Conservation (phyloP, 2,888 invertebrate genomes). For the Napeogenes inachia region DNA sequence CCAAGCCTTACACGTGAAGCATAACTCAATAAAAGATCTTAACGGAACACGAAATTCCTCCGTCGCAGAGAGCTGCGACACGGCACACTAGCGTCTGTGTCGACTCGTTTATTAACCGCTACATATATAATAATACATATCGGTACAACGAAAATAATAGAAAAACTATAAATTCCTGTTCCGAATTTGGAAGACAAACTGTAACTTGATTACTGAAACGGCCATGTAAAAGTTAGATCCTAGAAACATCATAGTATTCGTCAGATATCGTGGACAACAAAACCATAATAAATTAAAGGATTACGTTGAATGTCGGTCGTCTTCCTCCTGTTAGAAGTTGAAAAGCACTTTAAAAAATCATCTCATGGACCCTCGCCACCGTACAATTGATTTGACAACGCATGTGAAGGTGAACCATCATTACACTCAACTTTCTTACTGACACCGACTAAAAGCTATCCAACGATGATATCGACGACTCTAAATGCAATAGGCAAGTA, state of each 20-base stretch:
- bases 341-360: conserved; percentile 27
- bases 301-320: conserved; percentile 32
- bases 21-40: conserved; percentile 12
- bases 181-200: too few relatives aligned
- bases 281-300: conserved; percentile 37
- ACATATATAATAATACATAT: not conserved
- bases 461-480: too few relatives aligned
- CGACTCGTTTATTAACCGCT: not conserved
- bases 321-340: conserved; percentile 22
- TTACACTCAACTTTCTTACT: not conserved
- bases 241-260: conserved; percentile 16
- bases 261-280: conserved; percentile 25
- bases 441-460: too few relatives aligned
- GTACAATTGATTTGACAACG: too few relatives aligned
- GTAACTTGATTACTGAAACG: not conserved
- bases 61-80: conserved; percentile 17
- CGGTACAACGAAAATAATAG: too few relatives aligned
- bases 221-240: not conserved
- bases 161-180: too few relatives aligned
- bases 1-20: conserved; percentile 3
- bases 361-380: too few relatives aligned
- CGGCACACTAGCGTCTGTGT: not conserved
- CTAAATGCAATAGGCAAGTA: too few relatives aligned
- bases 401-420: conserved; percentile 14
- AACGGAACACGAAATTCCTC: conserved; percentile 15